A percentile compares a stretch with the other conserved stretches of the same genome.
Evolutionary conservation across 1,140 invertebrate species (phyloP).

Genomic region (Uloborus diversus): DNA sequence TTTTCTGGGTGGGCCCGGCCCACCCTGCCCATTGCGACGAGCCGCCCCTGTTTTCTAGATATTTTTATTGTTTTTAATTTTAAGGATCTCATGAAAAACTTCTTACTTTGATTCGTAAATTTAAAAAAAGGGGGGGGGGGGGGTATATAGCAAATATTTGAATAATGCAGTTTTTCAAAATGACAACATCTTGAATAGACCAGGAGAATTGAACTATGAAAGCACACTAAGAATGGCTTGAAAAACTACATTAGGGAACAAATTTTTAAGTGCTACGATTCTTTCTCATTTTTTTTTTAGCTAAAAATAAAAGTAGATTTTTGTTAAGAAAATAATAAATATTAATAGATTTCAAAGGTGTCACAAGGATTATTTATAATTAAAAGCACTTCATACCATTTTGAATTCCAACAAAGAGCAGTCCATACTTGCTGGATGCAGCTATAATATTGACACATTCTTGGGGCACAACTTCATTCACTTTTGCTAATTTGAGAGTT

Average conservation of each 20-base stretch:
- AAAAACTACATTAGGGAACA: not conserved
- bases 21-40: too few species aligned
- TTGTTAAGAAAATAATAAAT: not conserved
- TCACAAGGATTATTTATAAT: not conserved
- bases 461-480: conserved; percentile 14
- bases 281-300: not conserved
- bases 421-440: conserved; percentile 71
- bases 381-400: conserved; percentile 61
- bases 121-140: too few species aligned
- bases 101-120: too few species aligned
- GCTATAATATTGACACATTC: conserved; percentile 65
- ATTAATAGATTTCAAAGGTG: not conserved
- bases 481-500: conserved; percentile 28
- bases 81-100: too few species aligned
- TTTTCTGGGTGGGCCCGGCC: too few species aligned
- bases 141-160: too few species aligned
- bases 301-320: not conserved
- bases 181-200: too few species aligned
- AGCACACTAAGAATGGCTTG: not conserved
- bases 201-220: too few species aligned
- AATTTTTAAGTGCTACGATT: not conserved
- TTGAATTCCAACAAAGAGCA: conserved; percentile 72
- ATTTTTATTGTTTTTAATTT: too few species aligned
- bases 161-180: too few species aligned
- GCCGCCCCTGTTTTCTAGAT: too few species aligned